Conservation (phyloP, 1,140 invertebrate genomes). For the Probaryconus sp. region DNA sequence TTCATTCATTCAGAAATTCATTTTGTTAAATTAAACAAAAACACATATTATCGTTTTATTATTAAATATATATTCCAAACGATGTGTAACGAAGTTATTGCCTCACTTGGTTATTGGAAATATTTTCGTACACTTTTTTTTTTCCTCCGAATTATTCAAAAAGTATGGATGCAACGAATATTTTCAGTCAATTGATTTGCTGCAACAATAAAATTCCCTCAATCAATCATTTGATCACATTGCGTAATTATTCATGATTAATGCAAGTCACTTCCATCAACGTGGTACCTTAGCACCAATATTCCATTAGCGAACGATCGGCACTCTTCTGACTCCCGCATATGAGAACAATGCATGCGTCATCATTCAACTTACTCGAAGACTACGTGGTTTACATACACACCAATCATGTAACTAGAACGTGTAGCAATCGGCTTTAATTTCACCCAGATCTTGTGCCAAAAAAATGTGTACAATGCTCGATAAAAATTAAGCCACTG, state of each 20-base stretch:
- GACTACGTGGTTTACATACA: constrained; percentile 29
- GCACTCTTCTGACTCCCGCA: constrained; percentile 21
- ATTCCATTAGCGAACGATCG: constrained; percentile 14
- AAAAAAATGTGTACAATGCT: not conserved
- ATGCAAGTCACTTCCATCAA: constrained; percentile 54
- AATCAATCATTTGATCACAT: not conserved
- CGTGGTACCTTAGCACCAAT: constrained; percentile 9
- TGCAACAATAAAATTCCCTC: too few relatives aligned
- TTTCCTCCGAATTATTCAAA: too few relatives aligned
- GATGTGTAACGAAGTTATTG: too few relatives aligned
- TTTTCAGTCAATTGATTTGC: too few relatives aligned
- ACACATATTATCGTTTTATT: too few relatives aligned
- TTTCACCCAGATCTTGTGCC: constrained; percentile 14
- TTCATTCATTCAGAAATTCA: too few relatives aligned
- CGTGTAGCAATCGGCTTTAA: constrained; percentile 4
- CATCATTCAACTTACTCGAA: constrained; percentile 22
- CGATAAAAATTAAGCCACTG: not conserved
- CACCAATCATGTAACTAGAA: constrained; percentile 33
- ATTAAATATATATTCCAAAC: too few relatives aligned
- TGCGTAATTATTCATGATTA: constrained; percentile 22
- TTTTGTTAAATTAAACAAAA: too few relatives aligned
- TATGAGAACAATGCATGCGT: constrained; percentile 34
- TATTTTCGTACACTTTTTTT: too few relatives aligned
- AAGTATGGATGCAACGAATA: too few relatives aligned
- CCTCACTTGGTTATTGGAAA: too few relatives aligned